Conservation (phyloP, 2,113 vertebrate genomes). For the Taurulus bubalis region DNA sequence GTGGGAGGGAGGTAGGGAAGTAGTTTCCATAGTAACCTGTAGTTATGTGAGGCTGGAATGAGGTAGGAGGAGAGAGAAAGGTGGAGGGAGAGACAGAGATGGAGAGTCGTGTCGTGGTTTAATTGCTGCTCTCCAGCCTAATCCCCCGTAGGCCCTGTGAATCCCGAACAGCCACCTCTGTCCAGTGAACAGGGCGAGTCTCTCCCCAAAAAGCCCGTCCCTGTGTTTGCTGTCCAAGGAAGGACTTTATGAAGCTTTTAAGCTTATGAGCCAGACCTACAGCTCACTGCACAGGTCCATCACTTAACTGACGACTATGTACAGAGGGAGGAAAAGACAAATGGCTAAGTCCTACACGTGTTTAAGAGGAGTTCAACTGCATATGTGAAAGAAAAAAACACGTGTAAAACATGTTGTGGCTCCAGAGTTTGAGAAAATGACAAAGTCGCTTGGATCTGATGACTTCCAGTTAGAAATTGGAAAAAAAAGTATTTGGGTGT, state of each 20-base stretch:
- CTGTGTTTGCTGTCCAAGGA: not conserved
- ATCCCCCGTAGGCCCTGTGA: constrained; percentile 55
- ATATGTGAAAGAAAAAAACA: too few species aligned
- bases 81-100: constrained; percentile 38
- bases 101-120: constrained; percentile 59
- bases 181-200: not conserved
- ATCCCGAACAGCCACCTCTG: constrained; percentile 42
- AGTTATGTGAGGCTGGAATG: constrained; percentile 48
- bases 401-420: too few species aligned
- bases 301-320: not conserved
- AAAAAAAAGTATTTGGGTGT: not conserved
- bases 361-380: not conserved
- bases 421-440: too few species aligned
- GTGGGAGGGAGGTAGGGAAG: constrained; percentile 20
- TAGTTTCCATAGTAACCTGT: constrained; percentile 74
- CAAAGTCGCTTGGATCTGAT: too few species aligned
- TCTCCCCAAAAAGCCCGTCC: not conserved
- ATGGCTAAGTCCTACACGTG: not conserved
- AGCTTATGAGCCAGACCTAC: not conserved
- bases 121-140: constrained; percentile 66
- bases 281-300: not conserved
- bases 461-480: too few species aligned
- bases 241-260: constrained; percentile 16
- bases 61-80: constrained; percentile 37
- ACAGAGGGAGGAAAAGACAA: not conserved